Evolutionary conservation across 2,888 invertebrate species (phyloP), one percentile per base, ranked within the genome.

Genomic region (Zonitis immaculata): DNA sequence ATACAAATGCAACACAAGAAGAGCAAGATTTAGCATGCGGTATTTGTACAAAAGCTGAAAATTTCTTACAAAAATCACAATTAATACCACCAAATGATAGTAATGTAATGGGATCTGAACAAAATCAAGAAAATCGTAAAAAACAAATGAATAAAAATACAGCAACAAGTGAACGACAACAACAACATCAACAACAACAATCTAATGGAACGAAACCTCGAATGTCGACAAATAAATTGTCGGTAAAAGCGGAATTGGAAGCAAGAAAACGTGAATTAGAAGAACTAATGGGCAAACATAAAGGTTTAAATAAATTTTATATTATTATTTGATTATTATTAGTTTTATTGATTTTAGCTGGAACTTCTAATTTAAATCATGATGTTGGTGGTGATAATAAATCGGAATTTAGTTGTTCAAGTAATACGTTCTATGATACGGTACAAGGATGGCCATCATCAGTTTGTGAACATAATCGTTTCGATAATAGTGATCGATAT

Each of bases 241-340:
- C 81, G 65, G 74, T 84, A 53, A 77, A 82, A 11, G 80, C 81
- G 1, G 74, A 84, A 60, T 75, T 84, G 20, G 82, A 83, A 9
- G 82, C 83, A 44, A 87, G 85, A 67, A 83, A 83, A 66, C 75
- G 82, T 9, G 85, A 86, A 61, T 73, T 86, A 2, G 86, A 86
- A 63, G 81, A 83, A 49, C 75, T 86, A 42, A 81, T 86, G 72
- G 81, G 83, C 57, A 87, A 86, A 70, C 84, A 83, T 77, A 76
- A 75, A 69, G 75, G 75, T 75, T 58, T 12, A 9, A 6, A 50
- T 49, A n/a, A n/a, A n/a, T n/a, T n/a, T n/a, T n/a, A n/a, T n/a
- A n/a, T n/a, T n/a, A n/a, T n/a, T n/a, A n/a, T n/a, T n/a, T n/a
- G n/a, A n/a, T n/a, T n/a, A n/a, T n/a, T n/a, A n/a, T n/a, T n/a